Evolutionary conservation across 1,140 invertebrate genomes (phyloP), one percentile per base, ranked within the genome.

Genomic region (Mylabris phalerata): DNA sequence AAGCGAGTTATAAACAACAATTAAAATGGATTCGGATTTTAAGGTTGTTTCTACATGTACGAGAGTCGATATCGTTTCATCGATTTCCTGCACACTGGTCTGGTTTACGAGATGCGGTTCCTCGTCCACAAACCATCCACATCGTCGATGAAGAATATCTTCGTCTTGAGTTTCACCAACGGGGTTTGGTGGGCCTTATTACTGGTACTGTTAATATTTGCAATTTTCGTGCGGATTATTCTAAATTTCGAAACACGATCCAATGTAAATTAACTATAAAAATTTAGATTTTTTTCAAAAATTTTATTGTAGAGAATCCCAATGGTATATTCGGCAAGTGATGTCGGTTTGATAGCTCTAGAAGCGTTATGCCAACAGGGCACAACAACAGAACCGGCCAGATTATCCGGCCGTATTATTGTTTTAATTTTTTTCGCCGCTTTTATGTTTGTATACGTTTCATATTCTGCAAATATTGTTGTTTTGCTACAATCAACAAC

Each of bases 341-440:
- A 69, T 50, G 59, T 67, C 13, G 48, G 60, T 48, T 50, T 71
- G 38, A 60, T 70, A 39, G 63, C 60, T 27, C 62, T 70, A 9
- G 68, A 70, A 59, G 67, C 67, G 19, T 32, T 70, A 43, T 68
- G 67, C 44, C 68, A 68, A 50, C 68, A 70, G 64, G 68, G 70
- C 24, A 67, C 67, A 7, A 54, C 51, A 4, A 63, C 57, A 9
- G 63, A 70, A 24, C 55, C 67, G 4, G 6, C 46, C 1, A 65
- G 62, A 9, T 50, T 64, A 13, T 57, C 68, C 3, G 61, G 64
- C n/a, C 60, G 67, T 46, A 62, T 63, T 9, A 39, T 68, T 9
- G 39, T 59, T 9, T 40, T 70, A 9, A 49, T 67, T 24, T 59
- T 71, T 26, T 70, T 71, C 48, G 47, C 60, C 2, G 59, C 60